These are phyloP conservation scores for Brenthis daphne DNA, from an alignment of 2,888 invertebrate genomes.

Conservation along the genomic window DNA sequence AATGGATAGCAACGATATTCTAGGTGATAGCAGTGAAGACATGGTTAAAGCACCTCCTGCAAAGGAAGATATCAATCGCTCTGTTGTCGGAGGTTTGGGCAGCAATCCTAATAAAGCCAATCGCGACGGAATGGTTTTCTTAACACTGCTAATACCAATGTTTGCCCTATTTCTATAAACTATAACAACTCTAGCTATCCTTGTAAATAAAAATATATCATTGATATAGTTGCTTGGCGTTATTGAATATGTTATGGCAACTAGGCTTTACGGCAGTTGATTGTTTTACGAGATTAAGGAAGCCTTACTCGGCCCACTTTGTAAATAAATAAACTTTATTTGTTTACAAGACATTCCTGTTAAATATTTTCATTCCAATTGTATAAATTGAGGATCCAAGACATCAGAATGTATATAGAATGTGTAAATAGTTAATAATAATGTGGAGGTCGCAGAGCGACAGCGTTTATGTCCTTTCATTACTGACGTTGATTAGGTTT, in stretches of 20 bases:
- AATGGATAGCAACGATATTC: slow-evolving; percentile 60
- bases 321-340: slow-evolving; percentile 59
- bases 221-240: slow-evolving; percentile 63
- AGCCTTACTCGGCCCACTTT: slow-evolving; percentile 53
- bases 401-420: slow-evolving; percentile 75
- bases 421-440: slow-evolving; percentile 76
- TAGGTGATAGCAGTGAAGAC: slow-evolving; percentile 63
- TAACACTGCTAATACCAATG: slow-evolving; percentile 59
- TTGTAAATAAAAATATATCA: slow-evolving; percentile 70
- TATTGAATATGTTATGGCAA: slow-evolving; percentile 55
- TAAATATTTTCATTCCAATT: slow-evolving; percentile 74
- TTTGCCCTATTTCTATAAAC: slow-evolving; percentile 65
- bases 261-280: slow-evolving; percentile 70
- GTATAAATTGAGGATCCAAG: slow-evolving; percentile 69
- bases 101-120: slow-evolving; percentile 56
- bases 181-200: slow-evolving; percentile 43
- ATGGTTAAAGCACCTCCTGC: slow-evolving; percentile 53
- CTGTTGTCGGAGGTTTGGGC: slow-evolving; percentile 67
- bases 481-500: slow-evolving; percentile 35
- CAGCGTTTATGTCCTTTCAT: slow-evolving; percentile 43
- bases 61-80: slow-evolving; percentile 66
- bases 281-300: slow-evolving; percentile 50
- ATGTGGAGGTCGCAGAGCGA: slow-evolving; percentile 72
- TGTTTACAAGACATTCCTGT: slow-evolving; percentile 75
- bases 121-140: slow-evolving; percentile 47